Base-by-base conservation (phyloP, 2,888 invertebrate species). In the Hypercompe scribonia region DNA sequence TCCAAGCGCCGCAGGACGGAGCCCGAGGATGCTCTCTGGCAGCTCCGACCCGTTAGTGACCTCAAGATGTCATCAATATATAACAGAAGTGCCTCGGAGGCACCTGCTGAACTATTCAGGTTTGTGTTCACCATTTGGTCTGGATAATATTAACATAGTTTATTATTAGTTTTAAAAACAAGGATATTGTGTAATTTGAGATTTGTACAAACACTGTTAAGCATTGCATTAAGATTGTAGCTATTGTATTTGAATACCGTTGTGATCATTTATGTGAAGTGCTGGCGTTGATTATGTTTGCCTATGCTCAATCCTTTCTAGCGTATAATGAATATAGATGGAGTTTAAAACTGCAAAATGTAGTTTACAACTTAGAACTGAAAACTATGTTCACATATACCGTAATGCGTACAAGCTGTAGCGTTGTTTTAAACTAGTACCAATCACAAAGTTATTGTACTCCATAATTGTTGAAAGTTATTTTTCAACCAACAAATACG, bases 31-130 rank as follows among this genome's bases (percentile, higher is more conserved):
- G 92, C 93, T 74, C 93, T 94, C 81, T 98, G 98, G 98, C 98
- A 98, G 91, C 97, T 98, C 88, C 97, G 98, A 87, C 97, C 98
- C 87, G 97, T 97, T 89, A 97, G 97, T 91, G 98, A 98, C 96
- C 97, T 98, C 92, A 98, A 98, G 96, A 97, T 97, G 96, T 97
- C 97, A 87, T 97, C 98, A 93, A 98, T 98, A 92, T 98, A 98
- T 95, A 98, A 99, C 94, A 97, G 96, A 91, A 97, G 96, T 95
- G 97, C 97, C 86, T 97, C 97, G 70, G 98, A 98, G 94, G 98
- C 98, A 91, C 98, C 98, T 71, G 98, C 98, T 85, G 98, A 98
- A 96, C 96, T 97, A 85, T 97, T 97, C 96, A 96, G 97, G 97
- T 96, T 93, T 91, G 95, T 95, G 90, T 85, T 83, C 71, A 61